Evolutionary conservation across 2,888 invertebrate species (phyloP), one percentile per base, ranked within the genome.

Genomic region (Alviniconcha strummeri): DNA sequence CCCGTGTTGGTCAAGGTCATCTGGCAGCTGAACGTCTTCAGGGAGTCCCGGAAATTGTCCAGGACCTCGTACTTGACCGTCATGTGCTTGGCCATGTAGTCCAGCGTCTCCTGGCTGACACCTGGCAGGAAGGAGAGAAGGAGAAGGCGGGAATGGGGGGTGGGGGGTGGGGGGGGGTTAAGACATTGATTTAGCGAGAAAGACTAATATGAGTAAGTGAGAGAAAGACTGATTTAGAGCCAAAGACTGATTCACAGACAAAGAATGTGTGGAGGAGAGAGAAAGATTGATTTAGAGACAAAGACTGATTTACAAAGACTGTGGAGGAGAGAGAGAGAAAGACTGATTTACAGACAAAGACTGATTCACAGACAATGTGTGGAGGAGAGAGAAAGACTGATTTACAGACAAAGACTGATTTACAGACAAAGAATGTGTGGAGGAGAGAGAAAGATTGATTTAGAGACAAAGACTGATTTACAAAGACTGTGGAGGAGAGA

Each of bases 1-100:
- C 91, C 91, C 3, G 77, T 87, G 83, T 91, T 91, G 19, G 81
- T 84, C 56, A 91, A 87, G n/a, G 87, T 85, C 19, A 90, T 83
- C 9, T 86, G 85, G 4, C 86, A 87, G 75, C 82, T 81, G 75
- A 82, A 89, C 4, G 86, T 77, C 56, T 82, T 85, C 36, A 84
- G 78, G 17, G 82, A 76, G 69, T 85, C 85, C 71, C 79, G 78
- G n/a, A 85, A 80, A 74, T 89, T 89, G 83, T 88, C 87, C 15
- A 88, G n/a, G 8, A 89, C 85, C n/a, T 87, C 85, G 80, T 86
- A 88, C 36, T 82, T 83, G 17, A 89, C 75, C 5, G 85, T 84
- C 84, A 89, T 81, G 71, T 85, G 77, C 4, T 81, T 79, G 9
- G 88, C 87, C 81, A 89, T 87, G 84, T 88, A 85, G 75, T 88